phyloP scores from a whole-genome alignment of 2,113 vertebrate species.

The Globicephala melas region DNA sequence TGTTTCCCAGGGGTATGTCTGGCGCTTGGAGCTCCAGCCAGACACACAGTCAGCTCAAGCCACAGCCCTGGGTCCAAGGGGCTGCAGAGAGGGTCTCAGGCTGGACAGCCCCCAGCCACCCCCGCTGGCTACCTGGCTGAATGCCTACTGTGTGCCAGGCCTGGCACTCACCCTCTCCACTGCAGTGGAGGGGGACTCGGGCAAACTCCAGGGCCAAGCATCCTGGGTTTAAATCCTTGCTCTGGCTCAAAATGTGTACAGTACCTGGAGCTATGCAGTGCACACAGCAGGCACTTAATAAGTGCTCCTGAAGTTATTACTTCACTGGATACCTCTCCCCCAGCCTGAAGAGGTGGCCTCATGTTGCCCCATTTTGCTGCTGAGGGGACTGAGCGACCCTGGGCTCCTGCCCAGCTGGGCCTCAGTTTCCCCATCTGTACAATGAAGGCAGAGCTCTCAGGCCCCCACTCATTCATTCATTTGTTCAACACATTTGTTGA shows the following conservation, averaged over 20 bases:
- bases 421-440: neutral
- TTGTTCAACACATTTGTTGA: neutral
- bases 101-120: neutral
- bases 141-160: neutral
- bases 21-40: fast-evolving
- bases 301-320: neutral
- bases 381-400: neutral
- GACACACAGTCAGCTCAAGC: neutral
- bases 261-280: neutral
- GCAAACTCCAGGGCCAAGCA: neutral
- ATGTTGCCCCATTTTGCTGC: neutral
- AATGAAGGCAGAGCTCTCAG: neutral
- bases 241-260: neutral
- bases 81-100: neutral
- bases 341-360: neutral
- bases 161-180: neutral
- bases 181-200: neutral
- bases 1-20: fast-evolving
- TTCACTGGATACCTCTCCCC: neutral
- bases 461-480: neutral
- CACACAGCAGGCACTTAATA: neutral
- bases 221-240: neutral
- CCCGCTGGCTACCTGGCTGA: neutral
- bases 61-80: neutral
- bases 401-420: neutral